Percentiles rank a stretch among this genome's conserved stretches.
phyloP scores from a whole-genome alignment of 2,888 invertebrate species.

The Gymnoscelis rufifasciata region DNA sequence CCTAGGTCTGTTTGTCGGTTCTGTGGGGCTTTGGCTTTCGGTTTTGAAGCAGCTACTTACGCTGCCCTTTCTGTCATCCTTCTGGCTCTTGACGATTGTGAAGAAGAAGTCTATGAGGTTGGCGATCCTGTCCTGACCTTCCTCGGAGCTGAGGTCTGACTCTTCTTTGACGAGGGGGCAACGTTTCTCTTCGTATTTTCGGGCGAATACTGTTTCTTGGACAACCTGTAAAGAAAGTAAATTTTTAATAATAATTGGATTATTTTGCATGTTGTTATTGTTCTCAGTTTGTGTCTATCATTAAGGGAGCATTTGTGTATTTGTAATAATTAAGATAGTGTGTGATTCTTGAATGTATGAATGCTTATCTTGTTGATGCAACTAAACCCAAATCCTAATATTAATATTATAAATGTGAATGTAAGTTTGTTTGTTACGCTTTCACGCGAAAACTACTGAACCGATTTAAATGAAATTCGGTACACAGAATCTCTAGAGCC shows the following conservation, averaged over 20 bases:
- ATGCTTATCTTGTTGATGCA: too few relatives aligned
- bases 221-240: constrained; percentile 52
- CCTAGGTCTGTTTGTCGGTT: constrained; percentile 37
- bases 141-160: constrained; percentile 63
- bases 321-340: too few relatives aligned
- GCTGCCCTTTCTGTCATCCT: constrained; percentile 64
- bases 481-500: too few relatives aligned
- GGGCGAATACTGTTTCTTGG: constrained; percentile 66
- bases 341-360: too few relatives aligned
- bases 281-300: too few relatives aligned
- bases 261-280: too few relatives aligned
- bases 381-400: too few relatives aligned
- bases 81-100: constrained; percentile 71
- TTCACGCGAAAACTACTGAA: too few relatives aligned
- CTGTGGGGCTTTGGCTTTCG: constrained; percentile 65
- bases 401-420: too few relatives aligned
- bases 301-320: too few relatives aligned
- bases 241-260: not conserved
- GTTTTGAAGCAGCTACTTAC: constrained; percentile 66
- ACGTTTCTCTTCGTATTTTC: constrained; percentile 56
- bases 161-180: constrained; percentile 70
- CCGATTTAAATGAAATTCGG: too few relatives aligned
- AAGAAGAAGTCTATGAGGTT: constrained; percentile 74
- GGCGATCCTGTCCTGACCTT: constrained; percentile 63
- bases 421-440: too few relatives aligned